Base-by-base conservation (phyloP, 2,113 vertebrate genomes). In the Thymallus thymallus region DNA sequence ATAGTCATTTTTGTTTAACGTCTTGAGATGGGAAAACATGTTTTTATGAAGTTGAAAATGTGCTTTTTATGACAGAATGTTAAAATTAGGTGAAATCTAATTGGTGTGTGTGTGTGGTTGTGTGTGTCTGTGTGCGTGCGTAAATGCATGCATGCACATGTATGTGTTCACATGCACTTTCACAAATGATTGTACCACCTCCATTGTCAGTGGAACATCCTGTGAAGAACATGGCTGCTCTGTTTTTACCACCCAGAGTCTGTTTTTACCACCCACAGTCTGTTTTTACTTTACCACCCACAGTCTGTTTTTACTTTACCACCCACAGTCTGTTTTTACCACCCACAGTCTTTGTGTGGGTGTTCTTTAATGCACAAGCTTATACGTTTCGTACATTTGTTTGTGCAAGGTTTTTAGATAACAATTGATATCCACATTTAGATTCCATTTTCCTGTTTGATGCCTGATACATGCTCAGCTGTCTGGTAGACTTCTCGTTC, bases 171-270 rank as follows among this genome's bases (percentile, higher is more conserved):
- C 58, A 30, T 7, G 23, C 69, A 71, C 26, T n/a, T 10, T 30
- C 68, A 64, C 68, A 71, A 71, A 35, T 20, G 58, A 14, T 22
- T 72, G 70, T 32, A 66, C 65, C 73, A 30, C 72, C 35, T 76
- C 69, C 22, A 65, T 78, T 77, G 80, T 83, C 75, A 82, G 65
- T 63, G 72, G 72, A 2, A 41, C 74, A 69, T 69, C 80, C 55
- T 4, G 58, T 45, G 77, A 75, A 16, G 76, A 78, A 30, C 55
- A 48, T 4, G 48, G 70, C 68, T 73, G 72, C 51, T n/a, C n/a
- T n/a, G n/a, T n/a, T n/a, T n/a, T n/a, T n/a, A n/a, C n/a, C n/a
- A n/a, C n/a, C n/a, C n/a, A n/a, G n/a, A n/a, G n/a, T n/a, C n/a
- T n/a, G n/a, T n/a, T n/a, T n/a, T n/a, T n/a, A n/a, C n/a, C n/a